Evolutionary conservation across 2,797 vertebrate genomes (phyloP).

Genomic region (Periophthalmus magnuspinnatus): DNA sequence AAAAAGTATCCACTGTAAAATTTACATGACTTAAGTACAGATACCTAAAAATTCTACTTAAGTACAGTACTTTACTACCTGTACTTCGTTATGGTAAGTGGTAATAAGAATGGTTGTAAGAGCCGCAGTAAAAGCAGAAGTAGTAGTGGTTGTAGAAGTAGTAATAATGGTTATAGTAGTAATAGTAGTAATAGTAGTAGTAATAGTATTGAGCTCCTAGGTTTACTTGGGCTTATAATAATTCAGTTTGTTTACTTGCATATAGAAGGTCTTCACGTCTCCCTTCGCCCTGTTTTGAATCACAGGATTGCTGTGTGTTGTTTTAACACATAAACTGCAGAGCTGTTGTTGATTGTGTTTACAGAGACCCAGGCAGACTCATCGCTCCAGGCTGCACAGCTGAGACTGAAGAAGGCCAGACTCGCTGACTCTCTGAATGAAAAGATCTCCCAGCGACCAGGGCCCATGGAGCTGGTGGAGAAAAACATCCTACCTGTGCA

Average conservation of each 20-base stretch:
- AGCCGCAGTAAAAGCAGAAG: no score
- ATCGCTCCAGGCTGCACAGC: constrained; percentile 93
- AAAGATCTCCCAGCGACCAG: constrained; percentile 92
- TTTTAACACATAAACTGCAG: neutral
- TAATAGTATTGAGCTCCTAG: neutral
- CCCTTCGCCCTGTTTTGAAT: neutral
- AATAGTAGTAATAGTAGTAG: no score
- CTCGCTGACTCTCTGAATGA: constrained; percentile 93
- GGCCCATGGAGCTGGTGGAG: constrained; percentile 94
- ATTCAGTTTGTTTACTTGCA: neutral
- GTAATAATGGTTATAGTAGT: no score
- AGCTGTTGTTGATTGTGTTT: constrained; percentile 35
- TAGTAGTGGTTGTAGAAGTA: no score
- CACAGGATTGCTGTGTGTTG: neutral
- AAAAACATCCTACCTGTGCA: constrained; percentile 96
- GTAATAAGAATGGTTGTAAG: no score
- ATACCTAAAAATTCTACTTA: no score
- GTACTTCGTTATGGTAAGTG: no score
- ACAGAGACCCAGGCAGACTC: constrained; percentile 91
- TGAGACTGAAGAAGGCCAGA: constrained; percentile 93
- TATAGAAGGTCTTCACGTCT: neutral
- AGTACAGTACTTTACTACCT: no score
- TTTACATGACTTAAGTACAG: no score
- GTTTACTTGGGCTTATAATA: constrained; percentile 11
- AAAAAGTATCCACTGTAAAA: no score